Evolutionary conservation across 2,113 vertebrate species (phyloP).

Genomic region (Poicephalus meyeri): DNA sequence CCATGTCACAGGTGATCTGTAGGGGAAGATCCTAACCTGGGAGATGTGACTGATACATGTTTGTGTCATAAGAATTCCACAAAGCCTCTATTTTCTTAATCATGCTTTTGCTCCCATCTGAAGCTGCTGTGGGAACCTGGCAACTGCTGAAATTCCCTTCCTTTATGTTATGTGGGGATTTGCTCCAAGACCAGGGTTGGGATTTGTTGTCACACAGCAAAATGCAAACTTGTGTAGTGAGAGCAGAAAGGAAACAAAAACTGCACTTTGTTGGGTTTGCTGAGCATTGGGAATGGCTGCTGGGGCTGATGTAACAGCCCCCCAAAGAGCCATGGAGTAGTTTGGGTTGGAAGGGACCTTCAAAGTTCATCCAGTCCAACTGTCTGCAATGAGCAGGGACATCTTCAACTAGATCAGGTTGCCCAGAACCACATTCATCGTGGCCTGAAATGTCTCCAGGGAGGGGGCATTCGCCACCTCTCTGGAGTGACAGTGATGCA

Average conservation of each 20-base stretch:
- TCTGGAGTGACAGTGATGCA: background rate
- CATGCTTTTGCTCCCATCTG: background rate
- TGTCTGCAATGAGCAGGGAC: background rate
- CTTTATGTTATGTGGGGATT: background rate
- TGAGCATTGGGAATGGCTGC: background rate
- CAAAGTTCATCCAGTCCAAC: background rate
- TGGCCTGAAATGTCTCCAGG: background rate
- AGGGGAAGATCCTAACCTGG: background rate
- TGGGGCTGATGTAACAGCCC: background rate
- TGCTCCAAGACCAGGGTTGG: background rate
- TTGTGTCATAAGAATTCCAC: background rate
- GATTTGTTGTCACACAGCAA: background rate
- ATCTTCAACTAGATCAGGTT: background rate
- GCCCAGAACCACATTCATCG: background rate
- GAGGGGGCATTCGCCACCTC: background rate
- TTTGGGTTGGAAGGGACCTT: background rate
- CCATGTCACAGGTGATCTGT: background rate
- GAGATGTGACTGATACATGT: background rate
- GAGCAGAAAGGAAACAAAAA: background rate
- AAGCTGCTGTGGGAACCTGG: background rate
- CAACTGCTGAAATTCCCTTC: background rate
- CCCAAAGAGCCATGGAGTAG: fast-evolving
- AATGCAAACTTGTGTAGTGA: background rate
- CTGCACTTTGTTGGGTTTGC: background rate
- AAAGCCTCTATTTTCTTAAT: background rate